Evolutionary conservation across 2,888 invertebrate species (phyloP), one percentile per base, ranked within the genome.

Genomic region (Patella pellucida): DNA sequence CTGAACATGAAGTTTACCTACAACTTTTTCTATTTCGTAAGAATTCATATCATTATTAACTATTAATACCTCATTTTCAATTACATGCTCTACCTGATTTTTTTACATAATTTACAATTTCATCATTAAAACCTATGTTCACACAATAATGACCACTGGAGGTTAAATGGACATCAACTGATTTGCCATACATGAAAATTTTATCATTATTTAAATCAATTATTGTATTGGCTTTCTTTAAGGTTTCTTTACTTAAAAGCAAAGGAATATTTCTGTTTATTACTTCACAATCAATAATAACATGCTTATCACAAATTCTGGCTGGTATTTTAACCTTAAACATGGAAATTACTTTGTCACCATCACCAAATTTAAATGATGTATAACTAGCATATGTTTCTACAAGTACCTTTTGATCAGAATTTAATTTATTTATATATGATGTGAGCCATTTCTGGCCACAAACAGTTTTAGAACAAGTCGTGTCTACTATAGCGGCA

Each of bases 1-100:
- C 73, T 82, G 81, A 68, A 78, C 77, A 70, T 81, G 82, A 16
- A 82, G 56, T 52, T 81, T 81, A n/a, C 73, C 73, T 52, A 71
- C 74, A 56, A 76, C 68, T 72, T 76, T 78, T n/a, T 72, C n/a
- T 2, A 54, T 16, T 54, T 54, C 54, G 2, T 16, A 5, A 54
- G 54, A n/a, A n/a, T 14, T 16, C n/a, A 31, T 31, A 31, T 31
- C 31, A 31, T 31, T 31, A 31, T 31, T 31, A 31, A 31, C 31
- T 31, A 31, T 31, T 31, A 31, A 31, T 31, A 31, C 31, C 31
- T 31, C 31, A 31, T 31, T 31, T 31, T 31, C 31, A 31, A 31
- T 31, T 31, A 31, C 31, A 31, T 31, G 31, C 31, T 31, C 4
- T 31, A 31, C 31, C 31, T 31, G 31, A 31, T 31, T 31, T 3